phyloP scores from a whole-genome alignment of 1,140 invertebrate genomes.

The Trypoxylus dichotomus region DNA sequence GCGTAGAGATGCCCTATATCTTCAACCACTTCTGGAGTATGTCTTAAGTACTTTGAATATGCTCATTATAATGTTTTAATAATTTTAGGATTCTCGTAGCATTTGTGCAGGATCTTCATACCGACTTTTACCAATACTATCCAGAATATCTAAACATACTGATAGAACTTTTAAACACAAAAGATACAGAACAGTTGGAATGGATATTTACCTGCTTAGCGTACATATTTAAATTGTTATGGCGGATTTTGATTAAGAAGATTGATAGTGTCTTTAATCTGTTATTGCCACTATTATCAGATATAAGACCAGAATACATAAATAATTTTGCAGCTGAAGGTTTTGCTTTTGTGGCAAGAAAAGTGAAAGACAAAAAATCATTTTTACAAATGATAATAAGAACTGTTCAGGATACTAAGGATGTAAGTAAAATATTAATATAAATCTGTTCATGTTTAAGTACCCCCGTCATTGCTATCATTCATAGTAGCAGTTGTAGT shows the following conservation, averaged over 20 bases:
- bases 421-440: constrained; percentile 59
- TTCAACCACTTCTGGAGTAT: constrained; percentile 84
- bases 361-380: constrained; percentile 77
- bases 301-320: constrained; percentile 75
- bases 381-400: constrained; percentile 74
- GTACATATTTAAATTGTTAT: constrained; percentile 86
- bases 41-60: constrained; percentile 49
- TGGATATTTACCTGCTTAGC: constrained; percentile 81
- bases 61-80: constrained; percentile 33
- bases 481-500: no score
- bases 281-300: constrained; percentile 74
- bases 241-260: constrained; percentile 79
- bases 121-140: constrained; percentile 86
- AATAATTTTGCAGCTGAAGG: constrained; percentile 91
- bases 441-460: no score
- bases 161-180: constrained; percentile 72
- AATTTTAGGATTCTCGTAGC: constrained; percentile 77
- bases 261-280: constrained; percentile 72
- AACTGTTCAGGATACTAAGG: constrained; percentile 65
- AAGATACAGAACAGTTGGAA: constrained; percentile 81
- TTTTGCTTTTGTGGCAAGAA: constrained; percentile 89
- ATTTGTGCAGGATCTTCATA: constrained; percentile 79
- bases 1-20: constrained; percentile 67
- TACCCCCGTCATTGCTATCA: no score
- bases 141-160: constrained; percentile 68